Conservation (phyloP, 2,113 vertebrate genomes). For the Dolichotis patagonum region DNA sequence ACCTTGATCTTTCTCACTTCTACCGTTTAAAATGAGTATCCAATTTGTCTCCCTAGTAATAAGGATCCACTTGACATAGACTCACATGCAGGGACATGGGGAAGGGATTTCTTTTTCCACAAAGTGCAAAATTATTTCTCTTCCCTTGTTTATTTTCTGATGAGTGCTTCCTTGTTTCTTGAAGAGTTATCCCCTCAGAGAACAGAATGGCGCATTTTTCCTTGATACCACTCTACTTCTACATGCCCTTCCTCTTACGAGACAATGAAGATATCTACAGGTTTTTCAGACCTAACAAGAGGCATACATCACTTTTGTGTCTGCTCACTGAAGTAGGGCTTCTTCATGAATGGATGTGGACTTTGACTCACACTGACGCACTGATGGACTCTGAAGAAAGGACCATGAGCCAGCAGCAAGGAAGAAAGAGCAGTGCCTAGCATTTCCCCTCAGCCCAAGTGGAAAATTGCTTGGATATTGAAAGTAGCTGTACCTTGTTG, state of each 20-base stretch:
- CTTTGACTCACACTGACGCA: conserved; percentile 85
- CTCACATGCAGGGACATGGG: conserved; percentile 58
- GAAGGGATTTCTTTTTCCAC: conserved; percentile 85
- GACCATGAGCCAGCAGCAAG: conserved; percentile 70
- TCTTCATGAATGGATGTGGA: conserved; percentile 78
- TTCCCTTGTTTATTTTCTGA: conserved; percentile 79
- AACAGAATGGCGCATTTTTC: conserved; percentile 95
- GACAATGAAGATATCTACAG: conserved; percentile 90
- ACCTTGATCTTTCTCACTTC: conserved; percentile 48
- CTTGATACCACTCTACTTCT: conserved; percentile 90
- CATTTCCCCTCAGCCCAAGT: no score
- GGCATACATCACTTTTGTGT: conserved; percentile 90
- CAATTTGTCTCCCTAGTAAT: neutral
- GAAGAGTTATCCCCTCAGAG: conserved; percentile 92
- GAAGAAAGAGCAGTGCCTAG: neutral
- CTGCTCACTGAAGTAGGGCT: conserved; percentile 87
- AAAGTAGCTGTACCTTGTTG: conserved; percentile 76
- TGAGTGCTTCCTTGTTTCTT: conserved; percentile 79
- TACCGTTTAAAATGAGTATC: conserved; percentile 28
- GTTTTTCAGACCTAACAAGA: conserved; percentile 92
- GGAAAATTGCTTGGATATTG: conserved; percentile 51
- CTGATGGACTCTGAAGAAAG: conserved; percentile 87
- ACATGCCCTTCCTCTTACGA: conserved; percentile 94
- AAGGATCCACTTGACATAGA: conserved; percentile 76
- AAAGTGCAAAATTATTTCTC: conserved; percentile 76